Conservation (phyloP, 2,888 invertebrate genomes). For the Diaperis boleti region DNA sequence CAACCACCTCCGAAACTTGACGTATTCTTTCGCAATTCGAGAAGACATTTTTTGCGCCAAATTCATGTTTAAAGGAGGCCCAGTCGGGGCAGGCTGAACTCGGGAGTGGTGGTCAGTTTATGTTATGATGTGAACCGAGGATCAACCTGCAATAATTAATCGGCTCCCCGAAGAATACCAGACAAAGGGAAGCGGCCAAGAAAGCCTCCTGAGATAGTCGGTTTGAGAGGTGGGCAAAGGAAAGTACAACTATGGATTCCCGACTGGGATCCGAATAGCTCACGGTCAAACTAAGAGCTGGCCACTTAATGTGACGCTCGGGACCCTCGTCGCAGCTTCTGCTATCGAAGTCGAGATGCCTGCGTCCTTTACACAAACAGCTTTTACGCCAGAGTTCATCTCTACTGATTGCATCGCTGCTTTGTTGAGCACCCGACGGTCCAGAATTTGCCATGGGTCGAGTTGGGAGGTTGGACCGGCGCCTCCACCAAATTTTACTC, state of each 20-base stretch:
- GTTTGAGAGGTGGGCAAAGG: conserved; percentile 55
- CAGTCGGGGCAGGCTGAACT: conserved; percentile 2
- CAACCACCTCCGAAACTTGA: conserved; percentile 8
- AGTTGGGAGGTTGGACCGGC: conserved; percentile 17
- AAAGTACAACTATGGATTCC: conserved; percentile 52
- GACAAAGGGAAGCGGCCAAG: conserved; percentile 64
- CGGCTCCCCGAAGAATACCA: conserved; percentile 64
- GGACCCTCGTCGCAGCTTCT: conserved; percentile 61
- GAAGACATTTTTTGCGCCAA: conserved; percentile 14
- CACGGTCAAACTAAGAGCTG: conserved; percentile 67
- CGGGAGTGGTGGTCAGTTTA: conserved; percentile 53
- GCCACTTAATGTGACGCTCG: conserved; percentile 68
- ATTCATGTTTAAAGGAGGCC: conserved; percentile 28
- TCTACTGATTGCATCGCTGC: conserved; percentile 19
- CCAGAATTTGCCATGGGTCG: background rate
- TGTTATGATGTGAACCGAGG: conserved; percentile 61
- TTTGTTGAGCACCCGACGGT: background rate
- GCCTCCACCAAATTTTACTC: conserved; percentile 23
- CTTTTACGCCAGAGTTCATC: conserved; percentile 39
- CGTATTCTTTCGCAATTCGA: conserved; percentile 7
- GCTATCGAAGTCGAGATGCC: conserved; percentile 42
- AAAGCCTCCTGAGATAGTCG: conserved; percentile 62
- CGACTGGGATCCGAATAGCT: conserved; percentile 65
- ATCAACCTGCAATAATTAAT: conserved; percentile 65
- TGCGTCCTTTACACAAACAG: conserved; percentile 42